Evolutionary conservation across 1,140 invertebrate genomes (phyloP).

Genomic region (Temnothorax longispinosus): DNA sequence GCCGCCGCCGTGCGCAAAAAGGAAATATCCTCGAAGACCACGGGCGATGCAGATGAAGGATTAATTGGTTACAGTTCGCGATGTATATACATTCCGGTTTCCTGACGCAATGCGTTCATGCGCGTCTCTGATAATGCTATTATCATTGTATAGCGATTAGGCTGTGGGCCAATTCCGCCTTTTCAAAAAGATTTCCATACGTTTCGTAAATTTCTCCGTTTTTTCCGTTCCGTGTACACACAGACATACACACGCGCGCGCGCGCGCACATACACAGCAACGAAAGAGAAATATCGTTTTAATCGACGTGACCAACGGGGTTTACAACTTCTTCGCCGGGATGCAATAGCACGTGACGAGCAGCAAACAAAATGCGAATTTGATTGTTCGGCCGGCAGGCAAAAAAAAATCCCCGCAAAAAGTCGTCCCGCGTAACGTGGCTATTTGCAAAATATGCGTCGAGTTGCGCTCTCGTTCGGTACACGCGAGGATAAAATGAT

Average conservation of each 20-base stretch:
- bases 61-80: conserved; percentile 54
- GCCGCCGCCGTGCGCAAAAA: conserved; percentile 47
- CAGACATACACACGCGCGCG: background rate
- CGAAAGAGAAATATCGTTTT: conserved; percentile 49
- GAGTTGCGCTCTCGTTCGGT: background rate
- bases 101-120: background rate
- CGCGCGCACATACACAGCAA: background rate
- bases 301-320: conserved; percentile 44
- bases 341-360: conserved; percentile 48
- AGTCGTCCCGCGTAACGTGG: conserved; percentile 30
- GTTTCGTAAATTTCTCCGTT: conserved; percentile 5
- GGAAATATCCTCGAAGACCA: conserved; percentile 36
- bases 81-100: conserved; percentile 30
- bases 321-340: conserved; percentile 39
- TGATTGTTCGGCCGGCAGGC: conserved; percentile 36
- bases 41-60: conserved; percentile 53
- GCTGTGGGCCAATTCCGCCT: background rate
- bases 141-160: conserved; percentile 23
- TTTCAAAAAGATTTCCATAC: background rate
- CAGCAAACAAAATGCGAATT: conserved; percentile 54
- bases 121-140: conserved; percentile 47
- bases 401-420: conserved; percentile 47
- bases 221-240: background rate
- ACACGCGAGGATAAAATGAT: background rate
- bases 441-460: conserved; percentile 34